phyloP scores from a whole-genome alignment of 37 sponge, comb jelly and placozoan species.

The Oopsacas minuta region DNA sequence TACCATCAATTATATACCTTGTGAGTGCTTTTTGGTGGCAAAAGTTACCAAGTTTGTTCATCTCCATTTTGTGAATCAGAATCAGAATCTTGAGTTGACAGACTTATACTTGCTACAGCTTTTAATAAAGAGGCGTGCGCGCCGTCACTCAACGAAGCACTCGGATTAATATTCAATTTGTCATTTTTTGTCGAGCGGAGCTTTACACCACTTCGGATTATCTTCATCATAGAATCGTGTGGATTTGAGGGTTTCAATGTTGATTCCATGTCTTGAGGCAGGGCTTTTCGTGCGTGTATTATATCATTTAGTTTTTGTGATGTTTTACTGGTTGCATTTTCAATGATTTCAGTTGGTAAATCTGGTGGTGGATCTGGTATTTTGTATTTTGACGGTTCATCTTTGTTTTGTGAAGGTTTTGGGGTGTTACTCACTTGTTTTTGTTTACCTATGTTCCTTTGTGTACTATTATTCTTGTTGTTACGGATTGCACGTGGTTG shows the following conservation, averaged over 20 bases:
- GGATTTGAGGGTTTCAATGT: neutral
- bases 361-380: conserved; percentile 1
- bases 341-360: neutral
- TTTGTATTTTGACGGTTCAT: neutral
- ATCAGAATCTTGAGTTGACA: conserved; percentile 4
- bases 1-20: too few relatives aligned
- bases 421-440: neutral
- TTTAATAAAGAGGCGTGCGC: neutral
- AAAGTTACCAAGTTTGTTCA: neutral
- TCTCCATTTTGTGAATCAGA: neutral
- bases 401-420: neutral
- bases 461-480: neutral
- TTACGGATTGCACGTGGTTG: neutral
- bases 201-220: neutral
- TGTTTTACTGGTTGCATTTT: neutral
- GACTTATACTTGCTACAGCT: neutral
- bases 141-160: neutral
- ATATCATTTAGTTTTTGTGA: neutral
- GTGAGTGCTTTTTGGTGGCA: too few relatives aligned
- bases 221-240: neutral
- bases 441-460: neutral
- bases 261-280: neutral
- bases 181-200: neutral
- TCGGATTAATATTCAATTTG: neutral
- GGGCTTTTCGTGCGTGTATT: neutral